Evolutionary conservation across 2,797 vertebrate genomes (phyloP).

Genomic region (Columba guinea): DNA sequence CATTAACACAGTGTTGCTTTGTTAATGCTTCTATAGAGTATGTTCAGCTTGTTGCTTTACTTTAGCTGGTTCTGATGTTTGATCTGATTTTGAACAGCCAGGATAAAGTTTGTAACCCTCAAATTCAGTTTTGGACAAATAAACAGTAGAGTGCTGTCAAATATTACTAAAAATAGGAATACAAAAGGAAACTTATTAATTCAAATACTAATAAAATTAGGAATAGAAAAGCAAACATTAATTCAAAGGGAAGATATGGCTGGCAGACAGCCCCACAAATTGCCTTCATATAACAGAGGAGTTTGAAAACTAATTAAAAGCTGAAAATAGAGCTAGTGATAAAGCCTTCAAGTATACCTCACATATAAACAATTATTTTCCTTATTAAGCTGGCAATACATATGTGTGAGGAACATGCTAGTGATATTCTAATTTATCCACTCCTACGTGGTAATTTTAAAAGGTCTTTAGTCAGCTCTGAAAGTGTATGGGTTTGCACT

Average conservation of each 20-base stretch:
- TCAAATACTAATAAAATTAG: background rate
- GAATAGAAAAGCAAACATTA: background rate
- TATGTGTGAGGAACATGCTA: background rate
- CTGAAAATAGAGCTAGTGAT: background rate
- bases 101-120: background rate
- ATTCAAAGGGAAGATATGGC: background rate
- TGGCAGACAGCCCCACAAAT: background rate
- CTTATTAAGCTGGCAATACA: background rate
- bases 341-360: background rate
- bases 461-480: background rate
- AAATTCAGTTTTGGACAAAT: background rate
- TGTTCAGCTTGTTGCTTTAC: background rate
- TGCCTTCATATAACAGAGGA: background rate
- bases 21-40: background rate
- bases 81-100: background rate
- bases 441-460: background rate
- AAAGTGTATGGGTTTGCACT: background rate
- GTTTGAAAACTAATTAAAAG: background rate
- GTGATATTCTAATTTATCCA: background rate
- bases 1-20: accelerated
- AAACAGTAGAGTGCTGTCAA: background rate
- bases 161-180: too few species aligned
- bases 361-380: background rate
- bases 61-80: background rate
- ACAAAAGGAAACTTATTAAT: background rate